Evolutionary conservation across 37 sponge, comb jelly and placozoan species (phyloP).

Genomic region (Tethya wilhelma): DNA sequence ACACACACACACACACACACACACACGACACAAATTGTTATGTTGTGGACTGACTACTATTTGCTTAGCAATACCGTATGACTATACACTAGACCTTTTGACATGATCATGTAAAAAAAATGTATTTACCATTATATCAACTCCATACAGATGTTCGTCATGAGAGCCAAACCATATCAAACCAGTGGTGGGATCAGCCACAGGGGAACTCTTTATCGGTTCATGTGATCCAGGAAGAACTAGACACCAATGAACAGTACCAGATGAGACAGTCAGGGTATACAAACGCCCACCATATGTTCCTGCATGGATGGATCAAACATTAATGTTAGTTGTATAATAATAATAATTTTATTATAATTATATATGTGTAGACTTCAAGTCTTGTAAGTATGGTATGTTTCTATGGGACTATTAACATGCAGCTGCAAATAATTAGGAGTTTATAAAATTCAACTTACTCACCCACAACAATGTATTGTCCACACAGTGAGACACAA

Average conservation of each 20-base stretch:
- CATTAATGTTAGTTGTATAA: neutral
- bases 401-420: no score
- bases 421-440: no score
- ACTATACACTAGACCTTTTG: neutral
- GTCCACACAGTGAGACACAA: slow-evolving; percentile 67
- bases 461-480: slow-evolving; percentile 81
- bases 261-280: slow-evolving; percentile 30
- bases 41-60: neutral
- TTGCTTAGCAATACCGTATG: neutral
- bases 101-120: neutral
- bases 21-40: neutral
- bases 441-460: no score
- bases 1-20: no score
- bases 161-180: slow-evolving; percentile 91
- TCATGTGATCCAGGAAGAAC: neutral
- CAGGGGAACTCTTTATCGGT: slow-evolving; percentile 85
- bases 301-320: slow-evolving; percentile 59
- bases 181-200: slow-evolving; percentile 73
- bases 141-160: slow-evolving; percentile 74
- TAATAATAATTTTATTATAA: neutral
- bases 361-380: neutral
- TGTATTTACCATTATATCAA: slow-evolving; percentile 45
- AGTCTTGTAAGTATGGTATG: no score
- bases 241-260: slow-evolving; percentile 66
- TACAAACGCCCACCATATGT: slow-evolving; percentile 89